phyloP scores from a whole-genome alignment of 2,113 vertebrate species.

The Synchiropus splendidus region DNA sequence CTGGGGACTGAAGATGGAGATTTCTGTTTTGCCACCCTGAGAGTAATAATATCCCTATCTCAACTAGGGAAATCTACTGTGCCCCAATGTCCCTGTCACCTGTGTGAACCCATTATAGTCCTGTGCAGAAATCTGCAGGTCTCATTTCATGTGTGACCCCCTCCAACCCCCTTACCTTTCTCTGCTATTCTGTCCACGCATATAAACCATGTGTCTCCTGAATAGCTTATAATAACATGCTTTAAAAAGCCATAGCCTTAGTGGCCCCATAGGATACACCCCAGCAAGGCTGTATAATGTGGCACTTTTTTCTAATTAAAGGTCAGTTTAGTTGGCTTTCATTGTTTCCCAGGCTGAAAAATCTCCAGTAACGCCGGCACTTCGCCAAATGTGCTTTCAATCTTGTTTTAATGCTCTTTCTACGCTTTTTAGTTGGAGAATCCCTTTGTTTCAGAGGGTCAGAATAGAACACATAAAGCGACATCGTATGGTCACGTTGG shows the following conservation, averaged over 20 bases:
- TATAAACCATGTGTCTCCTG: slow-evolving; percentile 57
- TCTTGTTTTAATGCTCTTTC: not conserved
- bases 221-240: slow-evolving; percentile 71
- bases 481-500: no score
- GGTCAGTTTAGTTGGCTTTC: slow-evolving; percentile 61
- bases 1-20: slow-evolving; percentile 65
- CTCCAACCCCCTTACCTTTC: slow-evolving; percentile 21
- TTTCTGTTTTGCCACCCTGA: slow-evolving; percentile 60
- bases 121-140: slow-evolving; percentile 63
- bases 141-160: slow-evolving; percentile 64
- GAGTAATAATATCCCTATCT: slow-evolving; percentile 71
- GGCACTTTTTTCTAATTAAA: slow-evolving; percentile 69
- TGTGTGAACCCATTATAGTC: slow-evolving; percentile 60
- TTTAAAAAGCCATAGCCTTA: slow-evolving; percentile 61
- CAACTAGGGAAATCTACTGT: slow-evolving; percentile 69
- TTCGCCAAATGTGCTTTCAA: slow-evolving; percentile 49
- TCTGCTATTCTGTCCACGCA: slow-evolving; percentile 46
- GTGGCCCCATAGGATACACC: slow-evolving; percentile 56
- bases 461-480: not conserved
- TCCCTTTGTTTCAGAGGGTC: no score
- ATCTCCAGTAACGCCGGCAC: slow-evolving; percentile 41
- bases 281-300: slow-evolving; percentile 56
- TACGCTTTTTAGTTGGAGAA: no score
- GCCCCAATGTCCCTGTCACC: slow-evolving; percentile 59
- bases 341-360: slow-evolving; percentile 50